Percentiles rank a stretch among this genome's conserved stretches.
Evolutionary conservation across 2,797 vertebrate genomes (phyloP).

Genomic region (Leuciscus waleckii): DNA sequence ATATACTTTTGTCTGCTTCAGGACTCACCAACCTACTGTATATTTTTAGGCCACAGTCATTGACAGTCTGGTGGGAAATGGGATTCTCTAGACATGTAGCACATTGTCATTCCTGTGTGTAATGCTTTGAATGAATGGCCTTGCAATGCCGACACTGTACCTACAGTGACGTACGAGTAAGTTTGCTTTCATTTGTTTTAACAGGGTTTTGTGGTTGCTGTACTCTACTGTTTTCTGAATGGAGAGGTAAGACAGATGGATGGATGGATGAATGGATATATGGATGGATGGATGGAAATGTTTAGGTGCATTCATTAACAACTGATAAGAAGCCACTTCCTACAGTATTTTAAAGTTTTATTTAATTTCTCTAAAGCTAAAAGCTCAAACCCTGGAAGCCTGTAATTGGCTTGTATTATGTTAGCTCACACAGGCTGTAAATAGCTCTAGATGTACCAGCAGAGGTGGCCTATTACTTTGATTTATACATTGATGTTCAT

Average conservation of each 20-base stretch:
- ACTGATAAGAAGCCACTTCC: slow-evolving; percentile 4
- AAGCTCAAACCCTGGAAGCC: slow-evolving; percentile 2
- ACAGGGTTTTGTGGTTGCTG: slow-evolving; percentile 93
- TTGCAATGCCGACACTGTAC: slow-evolving; percentile 8
- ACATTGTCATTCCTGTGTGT: slow-evolving; percentile 30
- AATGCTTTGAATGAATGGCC: slow-evolving; percentile 24
- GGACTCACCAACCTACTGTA: background rate
- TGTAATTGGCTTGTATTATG: slow-evolving; percentile 38
- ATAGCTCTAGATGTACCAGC: slow-evolving; percentile 3
- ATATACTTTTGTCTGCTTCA: slow-evolving; percentile 26
- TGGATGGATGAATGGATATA: background rate
- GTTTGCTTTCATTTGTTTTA: slow-evolving; percentile 42
- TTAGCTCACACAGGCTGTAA: slow-evolving; percentile 1
- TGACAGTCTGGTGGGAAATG: slow-evolving; percentile 39
- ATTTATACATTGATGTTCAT: slow-evolving; percentile 20
- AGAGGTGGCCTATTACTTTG: slow-evolving; percentile 32
- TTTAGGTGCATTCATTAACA: background rate
- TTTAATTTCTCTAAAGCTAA: background rate
- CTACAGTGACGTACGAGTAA: background rate
- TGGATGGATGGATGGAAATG: background rate
- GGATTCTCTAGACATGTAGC: slow-evolving; percentile 21
- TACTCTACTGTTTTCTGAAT: slow-evolving; percentile 96
- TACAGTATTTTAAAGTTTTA: background rate
- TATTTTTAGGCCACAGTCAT: slow-evolving; percentile 25
- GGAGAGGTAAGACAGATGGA: slow-evolving; percentile 75